Conservation (phyloP, 2,113 vertebrate species). For the Austrofundulus limnaeus region DNA sequence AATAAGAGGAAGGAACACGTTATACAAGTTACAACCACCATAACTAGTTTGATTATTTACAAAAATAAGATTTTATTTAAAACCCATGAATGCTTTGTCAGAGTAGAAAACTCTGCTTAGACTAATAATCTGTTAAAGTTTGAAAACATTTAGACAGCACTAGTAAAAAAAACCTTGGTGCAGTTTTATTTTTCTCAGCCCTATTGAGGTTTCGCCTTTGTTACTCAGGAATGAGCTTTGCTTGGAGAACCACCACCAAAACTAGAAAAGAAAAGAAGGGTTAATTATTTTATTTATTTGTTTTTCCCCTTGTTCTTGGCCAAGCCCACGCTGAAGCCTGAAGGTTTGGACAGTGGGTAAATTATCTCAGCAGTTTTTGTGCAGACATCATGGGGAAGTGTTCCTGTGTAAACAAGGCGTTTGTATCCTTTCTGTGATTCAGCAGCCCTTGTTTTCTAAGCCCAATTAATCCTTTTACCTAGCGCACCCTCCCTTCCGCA, state of each 20-base stretch:
- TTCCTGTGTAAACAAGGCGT: conserved; percentile 54
- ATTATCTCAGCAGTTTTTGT: conserved; percentile 47
- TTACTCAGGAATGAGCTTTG: conserved; percentile 9
- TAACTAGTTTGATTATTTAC: no score
- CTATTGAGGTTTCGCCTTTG: no score
- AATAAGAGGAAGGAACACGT: no score
- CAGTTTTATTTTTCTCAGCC: background rate
- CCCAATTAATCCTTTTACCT: conserved; percentile 70
- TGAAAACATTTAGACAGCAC: background rate
- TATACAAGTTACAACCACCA: no score
- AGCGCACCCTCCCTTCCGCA: conserved; percentile 1
- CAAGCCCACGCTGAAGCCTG: conserved; percentile 10
- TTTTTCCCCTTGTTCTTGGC: conserved; percentile 38
- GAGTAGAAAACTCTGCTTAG: background rate
- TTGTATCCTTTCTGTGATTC: conserved; percentile 48
- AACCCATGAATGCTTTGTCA: background rate
- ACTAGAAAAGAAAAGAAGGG: conserved; percentile 4
- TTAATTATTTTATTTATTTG: conserved; percentile 53
- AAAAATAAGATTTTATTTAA: no score
- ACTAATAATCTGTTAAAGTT: background rate
- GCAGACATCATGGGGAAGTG: conserved; percentile 46
- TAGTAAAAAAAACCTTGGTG: background rate
- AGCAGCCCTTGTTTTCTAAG: conserved; percentile 44
- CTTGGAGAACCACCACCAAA: conserved; percentile 1
- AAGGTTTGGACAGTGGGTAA: conserved; percentile 29